A percentile compares a stretch with the other conserved stretches of the same genome.
Conservation (phyloP, 2,797 vertebrate genomes). For the Hoplostethus atlanticus region DNA sequence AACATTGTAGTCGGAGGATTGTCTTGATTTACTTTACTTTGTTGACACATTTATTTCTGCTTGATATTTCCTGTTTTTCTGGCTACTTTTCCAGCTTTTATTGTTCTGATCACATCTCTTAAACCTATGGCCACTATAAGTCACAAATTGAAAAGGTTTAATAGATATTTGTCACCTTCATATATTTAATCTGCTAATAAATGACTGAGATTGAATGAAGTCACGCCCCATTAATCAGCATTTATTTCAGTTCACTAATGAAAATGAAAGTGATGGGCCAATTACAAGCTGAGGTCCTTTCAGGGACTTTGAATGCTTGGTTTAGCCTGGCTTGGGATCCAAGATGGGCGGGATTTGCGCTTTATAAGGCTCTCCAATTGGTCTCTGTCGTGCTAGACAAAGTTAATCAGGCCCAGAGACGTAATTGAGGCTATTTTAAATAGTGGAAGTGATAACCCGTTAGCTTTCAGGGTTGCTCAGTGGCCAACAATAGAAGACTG, state of each 20-base stretch:
- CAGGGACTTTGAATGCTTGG: conserved; percentile 31
- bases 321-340: conserved; percentile 7
- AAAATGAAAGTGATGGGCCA: conserved; percentile 36
- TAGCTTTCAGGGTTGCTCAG: conserved; percentile 43
- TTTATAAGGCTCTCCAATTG: conserved; percentile 22
- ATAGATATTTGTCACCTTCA: background rate
- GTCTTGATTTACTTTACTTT: too few species aligned
- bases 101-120: too few species aligned
- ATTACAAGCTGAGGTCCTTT: conserved; percentile 44
- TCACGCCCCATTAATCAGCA: conserved; percentile 12
- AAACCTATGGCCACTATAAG: too few species aligned
- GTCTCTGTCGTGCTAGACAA: conserved; percentile 32
- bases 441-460: conserved; percentile 43
- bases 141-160: too few species aligned
- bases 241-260: conserved; percentile 22
- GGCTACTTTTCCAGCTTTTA: too few species aligned
- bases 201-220: conserved; percentile 4
- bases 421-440: conserved; percentile 30
- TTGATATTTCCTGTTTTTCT: too few species aligned
- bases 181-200: background rate
- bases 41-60: too few species aligned
- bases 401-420: conserved; percentile 35
- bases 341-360: conserved; percentile 25
- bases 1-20: background rate
- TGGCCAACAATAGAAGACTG: conserved; percentile 3